These are phyloP conservation scores for Drosophila mayri DNA, from an alignment of 1,140 invertebrate species.

Conservation along the genomic window DNA sequence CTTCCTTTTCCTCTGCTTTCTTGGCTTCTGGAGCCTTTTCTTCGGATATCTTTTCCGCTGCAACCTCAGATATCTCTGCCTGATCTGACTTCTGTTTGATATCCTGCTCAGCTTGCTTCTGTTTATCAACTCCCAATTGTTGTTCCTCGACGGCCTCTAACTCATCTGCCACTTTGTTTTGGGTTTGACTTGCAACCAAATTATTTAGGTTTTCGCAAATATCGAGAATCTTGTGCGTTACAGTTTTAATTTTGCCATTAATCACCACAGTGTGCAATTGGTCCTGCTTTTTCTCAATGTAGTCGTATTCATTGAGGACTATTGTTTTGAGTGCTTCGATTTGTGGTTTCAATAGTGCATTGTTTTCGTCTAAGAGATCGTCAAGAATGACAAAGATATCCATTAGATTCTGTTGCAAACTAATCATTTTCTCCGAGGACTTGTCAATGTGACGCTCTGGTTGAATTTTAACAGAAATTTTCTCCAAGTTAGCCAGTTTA, in stretches of 20 bases:
- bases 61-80: not conserved
- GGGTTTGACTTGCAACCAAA: not conserved
- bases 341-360: conserved; percentile 25
- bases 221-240: conserved; percentile 43
- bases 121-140: conserved; percentile 5
- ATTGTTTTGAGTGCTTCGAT: conserved; percentile 50
- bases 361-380: conserved; percentile 59
- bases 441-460: conserved; percentile 49
- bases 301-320: conserved; percentile 59
- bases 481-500: conserved; percentile 58
- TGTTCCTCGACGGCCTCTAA: not conserved
- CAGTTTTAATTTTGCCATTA: conserved; percentile 49
- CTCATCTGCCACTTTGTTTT: not conserved
- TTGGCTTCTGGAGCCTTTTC: conserved; percentile 2
- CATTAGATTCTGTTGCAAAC: conserved; percentile 72
- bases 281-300: conserved; percentile 47
- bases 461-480: conserved; percentile 50
- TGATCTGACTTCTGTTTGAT: not conserved
- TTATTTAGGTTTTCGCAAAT: conserved; percentile 45
- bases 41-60: conserved; percentile 4
- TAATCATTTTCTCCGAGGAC: conserved; percentile 62
- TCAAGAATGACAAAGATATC: conserved; percentile 70
- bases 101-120: not conserved
- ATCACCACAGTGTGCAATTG: conserved; percentile 27
- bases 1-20: not conserved